phyloP scores from a whole-genome alignment of 2,113 vertebrate genomes.

The Limnothrissa miodon region DNA sequence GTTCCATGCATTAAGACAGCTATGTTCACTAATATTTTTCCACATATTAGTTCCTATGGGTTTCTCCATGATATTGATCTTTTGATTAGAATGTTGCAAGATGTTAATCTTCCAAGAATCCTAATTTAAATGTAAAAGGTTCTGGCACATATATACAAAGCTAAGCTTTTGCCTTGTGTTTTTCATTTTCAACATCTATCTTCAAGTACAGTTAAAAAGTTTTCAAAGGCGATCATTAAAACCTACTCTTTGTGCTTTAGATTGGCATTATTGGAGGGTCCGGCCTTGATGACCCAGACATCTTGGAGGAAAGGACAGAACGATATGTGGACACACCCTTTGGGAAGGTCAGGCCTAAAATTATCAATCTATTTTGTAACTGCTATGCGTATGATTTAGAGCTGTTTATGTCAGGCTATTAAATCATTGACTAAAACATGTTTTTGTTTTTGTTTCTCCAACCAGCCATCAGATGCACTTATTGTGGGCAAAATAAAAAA shows the following conservation, averaged over 20 bases:
- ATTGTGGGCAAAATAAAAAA: conserved; percentile 95
- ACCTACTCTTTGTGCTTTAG: conserved; percentile 61
- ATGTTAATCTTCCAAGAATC: too few relatives aligned
- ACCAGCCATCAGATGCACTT: conserved; percentile 91
- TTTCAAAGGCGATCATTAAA: too few relatives aligned
- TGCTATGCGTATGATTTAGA: not conserved
- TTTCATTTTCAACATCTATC: not conserved
- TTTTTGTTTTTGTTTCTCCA: conserved; percentile 13
- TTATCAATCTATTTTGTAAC: not conserved
- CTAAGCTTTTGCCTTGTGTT: not conserved
- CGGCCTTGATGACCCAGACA: conserved; percentile 92
- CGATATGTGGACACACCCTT: conserved; percentile 92
- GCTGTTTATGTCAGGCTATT: not conserved
- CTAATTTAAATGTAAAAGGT: too few relatives aligned
- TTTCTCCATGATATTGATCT: too few relatives aligned
- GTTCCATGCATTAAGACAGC: too few relatives aligned
- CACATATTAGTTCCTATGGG: too few relatives aligned
- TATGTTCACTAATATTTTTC: too few relatives aligned
- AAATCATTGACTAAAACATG: not conserved
- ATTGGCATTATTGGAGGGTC: conserved; percentile 97
- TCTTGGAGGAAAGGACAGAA: conserved; percentile 90
- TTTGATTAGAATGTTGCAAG: too few relatives aligned
- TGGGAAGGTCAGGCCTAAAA: conserved; percentile 81
- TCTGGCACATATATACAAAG: too few relatives aligned
- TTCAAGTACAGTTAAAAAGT: conserved; percentile 32